Base-by-base conservation (phyloP, 2,888 invertebrate genomes). In the Clepsis dumicolana region DNA sequence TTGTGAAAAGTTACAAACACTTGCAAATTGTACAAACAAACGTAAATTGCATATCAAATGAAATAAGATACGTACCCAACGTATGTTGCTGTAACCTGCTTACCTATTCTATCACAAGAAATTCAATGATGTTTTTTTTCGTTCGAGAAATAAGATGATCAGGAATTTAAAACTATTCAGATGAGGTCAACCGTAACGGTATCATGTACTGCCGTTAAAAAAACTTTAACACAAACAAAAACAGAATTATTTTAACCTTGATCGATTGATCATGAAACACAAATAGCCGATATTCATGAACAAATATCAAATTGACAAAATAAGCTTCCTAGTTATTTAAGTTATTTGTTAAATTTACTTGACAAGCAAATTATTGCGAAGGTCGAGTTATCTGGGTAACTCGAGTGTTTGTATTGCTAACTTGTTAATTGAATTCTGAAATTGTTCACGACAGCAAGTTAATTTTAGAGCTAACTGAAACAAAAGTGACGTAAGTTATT, bases 221-320 rank as follows among this genome's bases (percentile, higher is more conserved):
- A 48, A 62, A 54, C 44, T 48, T 56, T 18, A 32, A 52, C 44
- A 27, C 8, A 4, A 7, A 27, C 10, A 66, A 62, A 66, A 67
- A 67, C 59, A 57, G 29, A 27, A 63, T 57, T 67, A 27, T 63
- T 50, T 57, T 52, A 50, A 67, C 67, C 67, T 67, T 63, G 56
- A 38, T n/a, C 14, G 38, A 57, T 67, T 67, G 62, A 56, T 57
- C 62, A 57, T 25, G 29, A 66, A 62, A 21, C 29, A 50, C 50
- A 38, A 50, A 50, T n/a, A 63, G 50, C 12, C 50, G 56, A 29
- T 67, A 50, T 63, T 67, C 56, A 48, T 63, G 62, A 67, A 67
- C 62, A 63, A 63, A 67, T 63, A 63, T 56, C 32, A 35, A 66
- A 63, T 29, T 67, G 67, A 57, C 50, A 50, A 57, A 56, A 50